Percentiles rank a stretch among this genome's conserved stretches.
Evolutionary conservation across 2,113 vertebrate species (phyloP).

Genomic region (Grammomys surdaster): DNA sequence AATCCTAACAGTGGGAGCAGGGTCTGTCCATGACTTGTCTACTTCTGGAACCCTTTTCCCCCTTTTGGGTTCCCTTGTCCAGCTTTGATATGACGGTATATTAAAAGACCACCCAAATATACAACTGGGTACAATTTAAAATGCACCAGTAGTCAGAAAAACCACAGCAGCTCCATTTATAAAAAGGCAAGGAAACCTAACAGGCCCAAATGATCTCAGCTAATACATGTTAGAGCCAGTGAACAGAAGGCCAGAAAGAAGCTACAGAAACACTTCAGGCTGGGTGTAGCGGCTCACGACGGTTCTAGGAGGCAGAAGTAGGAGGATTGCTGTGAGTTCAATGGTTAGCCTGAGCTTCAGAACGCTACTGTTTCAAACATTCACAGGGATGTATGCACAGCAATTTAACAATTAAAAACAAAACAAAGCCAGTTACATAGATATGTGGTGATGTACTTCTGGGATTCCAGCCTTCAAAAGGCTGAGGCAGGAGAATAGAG

Average conservation of each 20-base stretch:
- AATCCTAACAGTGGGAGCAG: background rate
- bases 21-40: background rate
- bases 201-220: background rate
- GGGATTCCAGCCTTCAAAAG: background rate
- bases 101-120: background rate
- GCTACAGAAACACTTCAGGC: background rate
- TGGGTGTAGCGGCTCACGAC: too few species aligned
- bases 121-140: background rate
- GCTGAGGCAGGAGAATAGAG: background rate
- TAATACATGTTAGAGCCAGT: background rate
- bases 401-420: background rate
- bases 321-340: background rate
- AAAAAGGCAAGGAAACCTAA: background rate
- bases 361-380: background rate
- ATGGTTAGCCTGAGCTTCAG: background rate
- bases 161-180: background rate
- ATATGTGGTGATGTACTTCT: background rate
- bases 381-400: background rate
- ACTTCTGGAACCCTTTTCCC: background rate
- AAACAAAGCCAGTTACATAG: background rate
- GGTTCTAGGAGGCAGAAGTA: background rate
- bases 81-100: background rate
- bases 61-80: background rate
- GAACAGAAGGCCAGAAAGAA: background rate
- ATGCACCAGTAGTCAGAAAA: background rate